Conservation (phyloP, 2,888 invertebrate species). For the Agrypnus murinus region DNA sequence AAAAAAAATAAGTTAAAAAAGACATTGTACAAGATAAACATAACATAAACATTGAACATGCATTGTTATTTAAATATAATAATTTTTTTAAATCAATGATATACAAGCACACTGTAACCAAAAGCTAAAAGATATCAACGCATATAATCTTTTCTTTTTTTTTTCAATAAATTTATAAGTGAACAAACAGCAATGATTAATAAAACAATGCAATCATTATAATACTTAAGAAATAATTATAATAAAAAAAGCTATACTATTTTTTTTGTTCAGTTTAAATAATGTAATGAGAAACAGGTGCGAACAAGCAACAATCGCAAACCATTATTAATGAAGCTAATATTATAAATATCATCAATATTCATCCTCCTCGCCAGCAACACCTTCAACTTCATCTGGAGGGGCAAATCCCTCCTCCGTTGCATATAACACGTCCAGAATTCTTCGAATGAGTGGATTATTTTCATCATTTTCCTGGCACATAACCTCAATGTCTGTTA, state of each 20-base stretch:
- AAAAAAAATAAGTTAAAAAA: no score
- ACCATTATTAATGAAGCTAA: slow-evolving; percentile 42
- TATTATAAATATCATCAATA: slow-evolving; percentile 71
- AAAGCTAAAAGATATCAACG: no score
- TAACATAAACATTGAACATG: no score
- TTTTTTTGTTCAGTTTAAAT: slow-evolving; percentile 21
- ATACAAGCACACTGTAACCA: no score
- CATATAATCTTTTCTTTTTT: no score
- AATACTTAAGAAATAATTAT: slow-evolving; percentile 41
- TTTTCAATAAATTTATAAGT: slow-evolving; percentile 35
- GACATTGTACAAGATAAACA: no score
- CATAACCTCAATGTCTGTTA: slow-evolving; percentile 98
- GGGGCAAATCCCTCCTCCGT: slow-evolving; percentile 99
- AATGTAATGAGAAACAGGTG: slow-evolving; percentile 37
- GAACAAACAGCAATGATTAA: slow-evolving; percentile 38
- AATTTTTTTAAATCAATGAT: no score
- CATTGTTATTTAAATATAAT: no score
- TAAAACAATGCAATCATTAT: slow-evolving; percentile 33
- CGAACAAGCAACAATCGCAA: slow-evolving; percentile 43
- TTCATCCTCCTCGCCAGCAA: slow-evolving; percentile 84
- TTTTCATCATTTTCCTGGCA: slow-evolving; percentile 95
- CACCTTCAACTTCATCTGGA: slow-evolving; percentile 89
- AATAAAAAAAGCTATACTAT: slow-evolving; percentile 30
- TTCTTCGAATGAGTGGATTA: slow-evolving; percentile 88
- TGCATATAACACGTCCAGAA: slow-evolving; percentile 97